A percentile compares a stretch with the other conserved stretches of the same genome.
phyloP scores from a whole-genome alignment of 2,797 vertebrate genomes.

The Falco biarmicus region DNA sequence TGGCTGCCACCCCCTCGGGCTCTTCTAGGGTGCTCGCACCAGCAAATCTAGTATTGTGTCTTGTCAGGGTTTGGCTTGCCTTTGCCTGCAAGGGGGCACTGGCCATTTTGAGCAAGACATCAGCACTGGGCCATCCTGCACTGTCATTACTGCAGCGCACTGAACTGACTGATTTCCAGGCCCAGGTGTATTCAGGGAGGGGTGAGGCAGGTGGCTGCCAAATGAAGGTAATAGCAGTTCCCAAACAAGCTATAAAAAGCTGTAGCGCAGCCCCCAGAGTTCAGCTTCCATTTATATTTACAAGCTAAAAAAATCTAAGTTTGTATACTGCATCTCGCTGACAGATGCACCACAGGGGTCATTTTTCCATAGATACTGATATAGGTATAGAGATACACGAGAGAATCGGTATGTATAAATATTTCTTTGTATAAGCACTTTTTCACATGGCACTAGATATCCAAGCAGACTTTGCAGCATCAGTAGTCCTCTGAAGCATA shows the following conservation, averaged over 20 bases:
- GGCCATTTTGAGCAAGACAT: background rate
- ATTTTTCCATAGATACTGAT: background rate
- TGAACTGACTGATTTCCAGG: background rate
- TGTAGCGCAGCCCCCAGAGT: background rate
- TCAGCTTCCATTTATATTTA: background rate
- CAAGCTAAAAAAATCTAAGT: background rate
- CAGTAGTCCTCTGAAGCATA: background rate
- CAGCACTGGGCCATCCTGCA: background rate
- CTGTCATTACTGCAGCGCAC: background rate
- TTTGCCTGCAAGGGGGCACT: background rate
- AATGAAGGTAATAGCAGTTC: background rate
- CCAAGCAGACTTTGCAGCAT: background rate
- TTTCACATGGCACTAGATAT: background rate
- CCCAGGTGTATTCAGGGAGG: background rate
- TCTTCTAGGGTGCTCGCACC: background rate
- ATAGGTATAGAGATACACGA: background rate
- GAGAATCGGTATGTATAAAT: background rate
- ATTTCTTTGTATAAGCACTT: background rate
- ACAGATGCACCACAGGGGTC: background rate
- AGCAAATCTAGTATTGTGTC: background rate
- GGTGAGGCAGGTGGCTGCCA: background rate
- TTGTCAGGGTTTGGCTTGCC: background rate
- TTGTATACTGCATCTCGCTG: background rate
- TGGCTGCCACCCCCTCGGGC: background rate
- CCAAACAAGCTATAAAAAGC: background rate